phyloP scores from a whole-genome alignment of 2,113 vertebrate genomes.

The Poeciliopsis occidentalis region DNA sequence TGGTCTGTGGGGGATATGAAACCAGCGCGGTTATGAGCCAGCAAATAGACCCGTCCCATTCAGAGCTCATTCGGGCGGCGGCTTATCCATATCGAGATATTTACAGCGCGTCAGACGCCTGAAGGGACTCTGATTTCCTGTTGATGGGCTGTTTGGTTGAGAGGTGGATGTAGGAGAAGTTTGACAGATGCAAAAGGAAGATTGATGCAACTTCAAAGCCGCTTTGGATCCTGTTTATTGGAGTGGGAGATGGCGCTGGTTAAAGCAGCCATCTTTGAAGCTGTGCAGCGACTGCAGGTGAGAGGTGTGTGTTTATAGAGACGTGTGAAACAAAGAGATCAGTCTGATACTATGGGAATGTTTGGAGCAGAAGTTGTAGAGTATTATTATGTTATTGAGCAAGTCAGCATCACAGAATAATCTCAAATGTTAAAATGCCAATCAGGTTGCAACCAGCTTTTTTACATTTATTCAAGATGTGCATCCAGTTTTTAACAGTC shows the following conservation, averaged over 20 bases:
- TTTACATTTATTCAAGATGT: no score
- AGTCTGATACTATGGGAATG: background rate
- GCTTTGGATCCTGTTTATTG: conserved; percentile 55
- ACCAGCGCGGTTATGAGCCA: conserved; percentile 42
- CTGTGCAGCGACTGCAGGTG: conserved; percentile 30
- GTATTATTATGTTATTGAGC: no score
- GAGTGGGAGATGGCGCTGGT: conserved; percentile 54
- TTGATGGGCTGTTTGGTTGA: conserved; percentile 53
- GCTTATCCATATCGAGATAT: conserved; percentile 41
- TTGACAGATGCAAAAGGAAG: conserved; percentile 68
- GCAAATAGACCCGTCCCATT: conserved; percentile 67
- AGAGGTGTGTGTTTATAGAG: background rate
- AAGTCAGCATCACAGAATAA: no score
- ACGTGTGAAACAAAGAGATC: background rate
- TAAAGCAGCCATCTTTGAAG: conserved; percentile 69
- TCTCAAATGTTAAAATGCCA: no score
- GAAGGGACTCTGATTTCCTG: conserved; percentile 57
- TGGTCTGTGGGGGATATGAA: conserved; percentile 52
- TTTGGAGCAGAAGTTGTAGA: background rate
- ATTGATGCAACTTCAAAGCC: conserved; percentile 71
- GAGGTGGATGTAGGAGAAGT: conserved; percentile 59
- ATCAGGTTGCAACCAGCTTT: no score
- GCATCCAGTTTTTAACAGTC: no score
- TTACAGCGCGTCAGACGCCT: conserved; percentile 62
- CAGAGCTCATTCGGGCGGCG: conserved; percentile 39